A percentile compares a stretch with the other conserved stretches of the same genome.
phyloP scores from a whole-genome alignment of 2,797 vertebrate genomes.

The Hafferia zeledoni region DNA sequence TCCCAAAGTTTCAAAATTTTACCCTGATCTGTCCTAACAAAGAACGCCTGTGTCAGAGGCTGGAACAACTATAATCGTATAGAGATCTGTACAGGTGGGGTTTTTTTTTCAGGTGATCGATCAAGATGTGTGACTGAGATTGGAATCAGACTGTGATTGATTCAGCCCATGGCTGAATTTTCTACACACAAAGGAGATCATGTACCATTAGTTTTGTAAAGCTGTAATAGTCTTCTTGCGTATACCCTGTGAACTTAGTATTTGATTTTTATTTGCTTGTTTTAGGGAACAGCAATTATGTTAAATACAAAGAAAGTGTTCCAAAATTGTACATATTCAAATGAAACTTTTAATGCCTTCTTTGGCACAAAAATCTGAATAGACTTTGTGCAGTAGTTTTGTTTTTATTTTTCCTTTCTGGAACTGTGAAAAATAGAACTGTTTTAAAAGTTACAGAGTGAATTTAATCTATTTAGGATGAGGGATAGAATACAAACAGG shows the following conservation, averaged over 20 bases:
- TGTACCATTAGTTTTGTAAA: background rate
- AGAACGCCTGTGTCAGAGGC: background rate
- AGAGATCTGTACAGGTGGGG: fast-evolving
- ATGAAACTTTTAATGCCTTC: background rate
- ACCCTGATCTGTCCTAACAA: background rate
- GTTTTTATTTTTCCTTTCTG: background rate
- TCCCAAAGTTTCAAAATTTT: background rate
- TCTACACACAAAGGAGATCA: background rate
- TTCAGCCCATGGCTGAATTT: background rate
- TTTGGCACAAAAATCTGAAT: background rate
- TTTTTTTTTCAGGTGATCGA: background rate
- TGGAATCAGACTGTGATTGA: background rate
- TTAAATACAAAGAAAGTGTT: background rate
- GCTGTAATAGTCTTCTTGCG: background rate
- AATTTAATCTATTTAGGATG: background rate
- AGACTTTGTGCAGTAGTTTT: background rate
- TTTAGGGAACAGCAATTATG: background rate
- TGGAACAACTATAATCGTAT: background rate
- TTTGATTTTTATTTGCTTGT: background rate
- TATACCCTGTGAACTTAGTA: background rate
- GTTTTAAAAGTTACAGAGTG: background rate
- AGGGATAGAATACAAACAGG: background rate
- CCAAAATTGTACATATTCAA: background rate
- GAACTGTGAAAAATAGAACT: background rate
- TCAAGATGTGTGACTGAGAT: background rate